Evolutionary conservation across 2,888 invertebrate genomes (phyloP).

Genomic region (Morpho achilles): DNA sequence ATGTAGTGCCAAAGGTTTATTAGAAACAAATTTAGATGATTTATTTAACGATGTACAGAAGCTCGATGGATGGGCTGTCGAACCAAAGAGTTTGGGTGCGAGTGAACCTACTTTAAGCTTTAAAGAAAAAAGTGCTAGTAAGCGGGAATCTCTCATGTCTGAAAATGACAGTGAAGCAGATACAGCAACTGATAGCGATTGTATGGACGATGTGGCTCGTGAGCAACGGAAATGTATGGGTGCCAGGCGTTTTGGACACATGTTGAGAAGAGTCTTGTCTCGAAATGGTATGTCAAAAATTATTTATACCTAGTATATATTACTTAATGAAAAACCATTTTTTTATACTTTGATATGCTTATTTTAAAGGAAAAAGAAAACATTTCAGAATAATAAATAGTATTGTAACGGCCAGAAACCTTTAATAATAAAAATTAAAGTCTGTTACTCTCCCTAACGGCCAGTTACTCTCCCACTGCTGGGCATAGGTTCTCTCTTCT

Average conservation of each 20-base stretch:
- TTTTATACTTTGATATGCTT: too few species aligned
- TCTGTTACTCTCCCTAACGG: too few species aligned
- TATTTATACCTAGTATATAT: too few species aligned
- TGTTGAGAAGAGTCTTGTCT: slow-evolving; percentile 68
- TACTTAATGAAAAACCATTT: too few species aligned
- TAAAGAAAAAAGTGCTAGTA: slow-evolving; percentile 45
- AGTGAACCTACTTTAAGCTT: slow-evolving; percentile 67
- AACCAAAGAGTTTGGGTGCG: slow-evolving; percentile 64
- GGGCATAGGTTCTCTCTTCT: too few species aligned
- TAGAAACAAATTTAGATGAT: slow-evolving; percentile 76
- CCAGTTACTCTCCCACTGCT: too few species aligned
- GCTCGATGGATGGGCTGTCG: slow-evolving; percentile 51
- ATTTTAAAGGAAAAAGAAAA: too few species aligned
- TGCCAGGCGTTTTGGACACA: slow-evolving; percentile 65
- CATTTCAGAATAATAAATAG: too few species aligned
- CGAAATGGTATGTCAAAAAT: slow-evolving; percentile 60
- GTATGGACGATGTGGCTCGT: slow-evolving; percentile 60
- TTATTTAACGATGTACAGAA: slow-evolving; percentile 62
- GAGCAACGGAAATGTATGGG: slow-evolving; percentile 70
- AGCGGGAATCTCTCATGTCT: slow-evolving; percentile 64
- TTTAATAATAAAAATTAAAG: too few species aligned
- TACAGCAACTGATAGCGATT: slow-evolving; percentile 64
- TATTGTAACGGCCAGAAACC: too few species aligned
- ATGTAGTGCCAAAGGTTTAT: slow-evolving; percentile 77
- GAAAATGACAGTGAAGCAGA: slow-evolving; percentile 64